These are phyloP conservation scores for Desmodus rotundus DNA, from an alignment of 2,113 vertebrate species.

Conservation along the genomic window DNA sequence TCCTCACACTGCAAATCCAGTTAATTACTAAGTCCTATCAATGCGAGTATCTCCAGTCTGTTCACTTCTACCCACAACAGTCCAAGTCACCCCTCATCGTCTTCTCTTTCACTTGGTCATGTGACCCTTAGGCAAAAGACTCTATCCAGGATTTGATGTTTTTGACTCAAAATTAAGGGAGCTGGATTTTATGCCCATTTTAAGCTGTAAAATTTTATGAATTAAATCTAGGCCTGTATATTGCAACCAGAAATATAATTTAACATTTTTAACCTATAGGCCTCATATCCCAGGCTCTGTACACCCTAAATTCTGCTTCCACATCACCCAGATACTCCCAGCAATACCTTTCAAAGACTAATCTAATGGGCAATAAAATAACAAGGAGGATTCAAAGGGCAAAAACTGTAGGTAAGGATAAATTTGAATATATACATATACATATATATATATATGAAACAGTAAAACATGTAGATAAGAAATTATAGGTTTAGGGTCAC, in stretches of 20 bases:
- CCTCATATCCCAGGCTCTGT: not conserved
- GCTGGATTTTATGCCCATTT: not conserved
- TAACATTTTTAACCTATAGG: constrained; percentile 56
- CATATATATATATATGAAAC: too few relatives aligned
- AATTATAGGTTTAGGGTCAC: not conserved
- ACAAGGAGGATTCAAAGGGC: constrained; percentile 63
- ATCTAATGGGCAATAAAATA: constrained; percentile 26
- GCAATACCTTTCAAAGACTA: constrained; percentile 53
- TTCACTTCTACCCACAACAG: not conserved
- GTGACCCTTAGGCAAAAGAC: not conserved
- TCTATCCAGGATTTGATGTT: not conserved
- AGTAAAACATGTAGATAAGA: too few relatives aligned
- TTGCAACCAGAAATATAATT: not conserved
- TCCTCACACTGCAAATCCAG: not conserved
- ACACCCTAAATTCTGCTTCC: constrained; percentile 54
- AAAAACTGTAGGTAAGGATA: constrained; percentile 73
- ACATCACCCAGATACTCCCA: constrained; percentile 37
- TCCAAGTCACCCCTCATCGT: not conserved
- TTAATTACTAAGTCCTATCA: not conserved
- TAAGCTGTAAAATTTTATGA: not conserved
- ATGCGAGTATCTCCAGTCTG: not conserved
- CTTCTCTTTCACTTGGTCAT: not conserved
- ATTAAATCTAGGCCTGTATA: not conserved
- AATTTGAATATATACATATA: not conserved
- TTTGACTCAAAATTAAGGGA: constrained; percentile 14